Evolutionary conservation across 2,888 invertebrate genomes (phyloP).

Genomic region (Tetanocera ferruginea): DNA sequence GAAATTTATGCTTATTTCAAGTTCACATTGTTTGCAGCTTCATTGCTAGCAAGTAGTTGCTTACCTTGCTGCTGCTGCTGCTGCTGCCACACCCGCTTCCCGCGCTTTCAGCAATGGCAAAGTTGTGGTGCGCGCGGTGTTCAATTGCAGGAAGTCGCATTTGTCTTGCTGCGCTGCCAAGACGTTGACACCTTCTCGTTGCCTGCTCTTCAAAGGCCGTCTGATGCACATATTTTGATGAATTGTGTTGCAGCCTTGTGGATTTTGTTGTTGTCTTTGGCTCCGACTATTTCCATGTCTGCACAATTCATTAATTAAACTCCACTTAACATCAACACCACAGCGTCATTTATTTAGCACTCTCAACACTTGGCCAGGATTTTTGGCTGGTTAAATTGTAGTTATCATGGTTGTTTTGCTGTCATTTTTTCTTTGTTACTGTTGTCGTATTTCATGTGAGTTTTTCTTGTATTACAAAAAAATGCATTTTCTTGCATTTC

Average conservation of each 20-base stretch:
- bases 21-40: constrained; percentile 15
- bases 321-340: constrained; percentile 68
- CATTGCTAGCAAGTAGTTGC: too few relatives aligned
- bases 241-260: constrained; percentile 50
- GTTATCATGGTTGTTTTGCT: background rate
- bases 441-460: background rate
- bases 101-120: background rate
- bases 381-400: background rate
- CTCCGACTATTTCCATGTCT: constrained; percentile 15
- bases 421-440: too few relatives aligned
- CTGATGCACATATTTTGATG: constrained; percentile 47
- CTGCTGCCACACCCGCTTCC: background rate
- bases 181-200: constrained; percentile 19
- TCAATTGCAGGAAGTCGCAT: constrained; percentile 28
- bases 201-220: background rate
- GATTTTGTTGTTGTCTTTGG: constrained; percentile 29
- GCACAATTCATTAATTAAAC: constrained; percentile 67
- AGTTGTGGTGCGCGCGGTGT: constrained; percentile 5
- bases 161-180: constrained; percentile 2
- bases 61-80: background rate
- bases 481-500: too few relatives aligned
- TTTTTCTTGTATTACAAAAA: too few relatives aligned
- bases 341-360: constrained; percentile 62
- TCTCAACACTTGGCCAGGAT: constrained; percentile 9
- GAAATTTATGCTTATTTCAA: constrained; percentile 3